These are phyloP conservation scores for Gerris buenoi DNA, from an alignment of 1,140 invertebrate species.

Conservation along the genomic window DNA sequence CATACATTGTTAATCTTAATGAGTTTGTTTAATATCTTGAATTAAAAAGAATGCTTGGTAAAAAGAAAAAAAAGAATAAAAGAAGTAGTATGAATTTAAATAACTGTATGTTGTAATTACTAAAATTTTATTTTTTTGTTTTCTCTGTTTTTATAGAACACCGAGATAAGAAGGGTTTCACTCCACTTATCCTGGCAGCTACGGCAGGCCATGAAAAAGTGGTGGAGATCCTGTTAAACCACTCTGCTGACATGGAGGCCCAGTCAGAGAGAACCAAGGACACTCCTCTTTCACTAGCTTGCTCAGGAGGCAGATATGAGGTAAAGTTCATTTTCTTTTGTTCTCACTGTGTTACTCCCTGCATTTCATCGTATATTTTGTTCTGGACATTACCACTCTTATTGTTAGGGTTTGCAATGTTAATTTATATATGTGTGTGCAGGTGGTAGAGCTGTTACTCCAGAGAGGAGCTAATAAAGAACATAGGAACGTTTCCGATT, in stretches of 20 bases:
- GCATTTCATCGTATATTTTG: too few relatives aligned
- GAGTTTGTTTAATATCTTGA: too few relatives aligned
- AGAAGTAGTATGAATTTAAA: too few relatives aligned
- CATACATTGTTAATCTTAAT: too few relatives aligned
- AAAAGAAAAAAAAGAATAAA: too few relatives aligned
- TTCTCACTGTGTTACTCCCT: too few relatives aligned
- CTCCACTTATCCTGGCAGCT: conserved; percentile 89
- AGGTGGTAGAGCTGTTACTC: conserved; percentile 78
- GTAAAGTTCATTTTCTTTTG: conserved; percentile 24
- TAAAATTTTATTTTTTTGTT: too few relatives aligned
- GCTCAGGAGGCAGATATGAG: conserved; percentile 92
- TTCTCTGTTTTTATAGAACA: conserved; percentile 69
- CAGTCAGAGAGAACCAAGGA: conserved; percentile 98
- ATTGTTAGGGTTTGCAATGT: too few relatives aligned
- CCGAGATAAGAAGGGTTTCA: conserved; percentile 97
- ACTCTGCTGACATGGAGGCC: conserved; percentile 90
- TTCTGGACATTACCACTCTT: too few relatives aligned
- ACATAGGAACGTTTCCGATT: conserved; percentile 97
- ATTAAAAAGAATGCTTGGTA: too few relatives aligned
- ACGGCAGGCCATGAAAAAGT: conserved; percentile 91
- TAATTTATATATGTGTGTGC: too few relatives aligned
- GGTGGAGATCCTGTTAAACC: conserved; percentile 82
- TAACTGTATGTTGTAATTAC: too few relatives aligned
- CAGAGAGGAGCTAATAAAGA: conserved; percentile 81
- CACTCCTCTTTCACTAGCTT: conserved; percentile 91